A percentile compares a stretch with the other conserved stretches of the same genome.
Conservation (phyloP, 2,888 invertebrate species). For the Pristionchus japonicus region DNA sequence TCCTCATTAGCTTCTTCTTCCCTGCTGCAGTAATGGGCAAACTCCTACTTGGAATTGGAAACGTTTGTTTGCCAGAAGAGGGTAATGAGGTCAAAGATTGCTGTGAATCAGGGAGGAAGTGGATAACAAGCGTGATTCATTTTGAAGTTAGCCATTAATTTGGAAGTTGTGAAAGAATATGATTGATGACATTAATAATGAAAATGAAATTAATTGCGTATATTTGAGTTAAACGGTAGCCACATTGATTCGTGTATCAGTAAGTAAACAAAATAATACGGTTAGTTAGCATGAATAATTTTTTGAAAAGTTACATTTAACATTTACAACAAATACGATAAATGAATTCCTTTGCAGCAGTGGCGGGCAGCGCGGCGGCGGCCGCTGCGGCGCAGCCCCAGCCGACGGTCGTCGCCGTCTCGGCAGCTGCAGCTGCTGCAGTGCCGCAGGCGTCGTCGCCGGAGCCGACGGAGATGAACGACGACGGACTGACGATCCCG, state of each 20-base stretch:
- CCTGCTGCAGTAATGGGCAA: neutral
- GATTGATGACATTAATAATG: too few relatives aligned
- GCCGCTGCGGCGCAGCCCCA: neutral
- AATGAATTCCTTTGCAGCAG: neutral
- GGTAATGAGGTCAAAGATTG: neutral
- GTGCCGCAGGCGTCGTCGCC: slow-evolving; percentile 49
- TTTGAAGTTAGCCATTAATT: too few relatives aligned
- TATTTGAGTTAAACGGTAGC: too few relatives aligned
- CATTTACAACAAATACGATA: neutral
- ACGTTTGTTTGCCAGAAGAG: neutral
- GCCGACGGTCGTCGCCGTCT: neutral
- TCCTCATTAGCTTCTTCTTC: neutral
- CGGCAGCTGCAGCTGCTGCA: slow-evolving; percentile 33
- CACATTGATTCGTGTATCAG: too few relatives aligned
- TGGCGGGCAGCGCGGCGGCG: neutral
- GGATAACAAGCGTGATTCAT: neutral
- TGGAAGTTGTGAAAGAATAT: too few relatives aligned
- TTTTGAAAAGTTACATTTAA: neutral
- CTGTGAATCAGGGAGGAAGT: neutral
- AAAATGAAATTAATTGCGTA: too few relatives aligned
- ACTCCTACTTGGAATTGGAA: neutral
- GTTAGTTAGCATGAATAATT: too few relatives aligned
- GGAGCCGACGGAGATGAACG: slow-evolving; percentile 53
- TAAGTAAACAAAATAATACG: too few relatives aligned
- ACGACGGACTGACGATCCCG: slow-evolving; percentile 86